Percentiles rank a stretch among this genome's conserved stretches.
phyloP scores from a whole-genome alignment of 1,140 invertebrate species.

The Maniola jurtina region DNA sequence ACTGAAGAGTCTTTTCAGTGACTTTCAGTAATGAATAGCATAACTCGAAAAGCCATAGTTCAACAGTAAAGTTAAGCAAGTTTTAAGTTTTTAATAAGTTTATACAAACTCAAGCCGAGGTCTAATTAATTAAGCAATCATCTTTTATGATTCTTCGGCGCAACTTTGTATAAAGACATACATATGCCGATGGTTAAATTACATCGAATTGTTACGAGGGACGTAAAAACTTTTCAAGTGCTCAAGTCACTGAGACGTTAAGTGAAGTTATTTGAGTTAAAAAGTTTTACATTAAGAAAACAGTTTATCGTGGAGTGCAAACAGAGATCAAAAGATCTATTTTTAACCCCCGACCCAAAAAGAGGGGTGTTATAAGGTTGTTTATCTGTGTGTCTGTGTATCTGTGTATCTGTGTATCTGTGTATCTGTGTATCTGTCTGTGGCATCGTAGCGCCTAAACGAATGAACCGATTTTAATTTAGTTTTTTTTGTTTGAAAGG shows the following conservation, averaged over 20 bases:
- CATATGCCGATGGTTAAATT: conserved; percentile 2
- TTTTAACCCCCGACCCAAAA: too few species aligned
- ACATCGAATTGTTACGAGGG: conserved; percentile 4
- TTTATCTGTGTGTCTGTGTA: too few species aligned
- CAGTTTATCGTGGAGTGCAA: not conserved
- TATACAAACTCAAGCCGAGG: not conserved
- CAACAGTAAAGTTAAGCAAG: not conserved
- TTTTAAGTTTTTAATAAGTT: conserved; percentile 1
- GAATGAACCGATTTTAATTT: too few species aligned
- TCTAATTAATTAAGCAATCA: conserved; percentile 9
- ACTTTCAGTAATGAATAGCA: not conserved
- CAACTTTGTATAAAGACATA: not conserved
- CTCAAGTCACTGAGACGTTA: not conserved
- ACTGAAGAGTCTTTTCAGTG: not conserved
- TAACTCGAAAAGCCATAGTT: not conserved
- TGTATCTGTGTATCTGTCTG: too few species aligned
- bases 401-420: too few species aligned
- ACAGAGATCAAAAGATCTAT: not conserved
- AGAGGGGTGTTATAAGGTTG: too few species aligned
- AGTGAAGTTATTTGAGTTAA: conserved; percentile 1
- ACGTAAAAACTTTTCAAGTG: conserved; percentile 8
- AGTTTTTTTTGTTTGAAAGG: too few species aligned
- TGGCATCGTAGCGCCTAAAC: too few species aligned
- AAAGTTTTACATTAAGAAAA: not conserved
- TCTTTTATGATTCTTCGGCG: conserved; percentile 1